phyloP scores from a whole-genome alignment of 2,797 vertebrate genomes.

The Erethizon dorsatum region DNA sequence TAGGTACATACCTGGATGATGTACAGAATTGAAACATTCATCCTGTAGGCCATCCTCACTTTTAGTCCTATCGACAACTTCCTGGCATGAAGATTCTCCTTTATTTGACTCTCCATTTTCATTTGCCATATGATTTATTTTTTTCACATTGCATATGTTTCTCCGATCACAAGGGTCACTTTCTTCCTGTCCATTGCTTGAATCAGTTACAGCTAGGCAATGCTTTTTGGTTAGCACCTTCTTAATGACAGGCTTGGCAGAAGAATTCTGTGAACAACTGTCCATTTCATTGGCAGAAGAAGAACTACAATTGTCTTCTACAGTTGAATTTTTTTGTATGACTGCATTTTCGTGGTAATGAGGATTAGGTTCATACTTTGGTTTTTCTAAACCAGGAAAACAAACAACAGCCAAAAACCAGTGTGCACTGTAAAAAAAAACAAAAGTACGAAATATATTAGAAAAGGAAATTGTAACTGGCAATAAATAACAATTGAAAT shows the following conservation, averaged over 20 bases:
- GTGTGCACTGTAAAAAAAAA: constrained; percentile 94
- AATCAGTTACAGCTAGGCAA: constrained; percentile 86
- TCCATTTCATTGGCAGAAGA: constrained; percentile 91
- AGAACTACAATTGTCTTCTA: constrained; percentile 89
- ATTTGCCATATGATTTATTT: constrained; percentile 87
- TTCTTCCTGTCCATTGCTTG: constrained; percentile 88
- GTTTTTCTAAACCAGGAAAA: constrained; percentile 95
- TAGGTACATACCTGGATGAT: constrained; percentile 89
- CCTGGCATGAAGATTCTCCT: constrained; percentile 88
- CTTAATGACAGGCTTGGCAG: constrained; percentile 89
- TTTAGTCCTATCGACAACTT: constrained; percentile 87
- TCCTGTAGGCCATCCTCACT: constrained; percentile 88
- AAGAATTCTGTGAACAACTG: constrained; percentile 86
- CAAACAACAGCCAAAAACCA: constrained; percentile 99
- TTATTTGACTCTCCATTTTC: constrained; percentile 87
- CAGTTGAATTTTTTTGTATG: constrained; percentile 85
- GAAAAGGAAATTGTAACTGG: constrained; percentile 41
- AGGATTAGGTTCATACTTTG: constrained; percentile 93
- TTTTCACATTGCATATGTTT: constrained; percentile 88
- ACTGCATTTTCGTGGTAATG: constrained; percentile 90
- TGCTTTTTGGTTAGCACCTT: constrained; percentile 90
- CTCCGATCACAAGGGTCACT: constrained; percentile 86
- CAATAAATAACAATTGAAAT: constrained; percentile 67
- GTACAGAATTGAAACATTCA: constrained; percentile 89
- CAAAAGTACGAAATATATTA: constrained; percentile 60